A percentile compares a stretch with the other conserved stretches of the same genome.
Conservation (phyloP, 2,797 vertebrate genomes). For the Hipposideros larvatus region DNA sequence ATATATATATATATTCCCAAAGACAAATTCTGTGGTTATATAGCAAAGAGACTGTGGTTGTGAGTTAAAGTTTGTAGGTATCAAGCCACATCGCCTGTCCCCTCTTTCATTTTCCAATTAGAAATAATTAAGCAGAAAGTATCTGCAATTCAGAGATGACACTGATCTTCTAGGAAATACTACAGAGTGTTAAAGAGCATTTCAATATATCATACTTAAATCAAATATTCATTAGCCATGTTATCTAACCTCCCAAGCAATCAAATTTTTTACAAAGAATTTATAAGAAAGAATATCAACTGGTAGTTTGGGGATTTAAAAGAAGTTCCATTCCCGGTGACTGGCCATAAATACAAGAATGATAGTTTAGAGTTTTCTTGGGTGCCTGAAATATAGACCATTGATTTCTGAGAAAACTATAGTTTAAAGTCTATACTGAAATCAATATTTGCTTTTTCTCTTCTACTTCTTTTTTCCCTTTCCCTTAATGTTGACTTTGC, state of each 20-base stretch:
- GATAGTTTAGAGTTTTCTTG: neutral
- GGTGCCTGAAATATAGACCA: neutral
- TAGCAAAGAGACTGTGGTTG: neutral
- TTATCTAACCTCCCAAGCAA: constrained; percentile 33
- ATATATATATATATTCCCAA: constrained; percentile 12
- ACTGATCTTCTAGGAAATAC: neutral
- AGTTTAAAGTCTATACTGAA: constrained; percentile 9
- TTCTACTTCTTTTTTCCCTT: constrained; percentile 34
- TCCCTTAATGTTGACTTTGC: constrained; percentile 45
- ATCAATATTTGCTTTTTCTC: constrained; percentile 26
- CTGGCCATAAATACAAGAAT: neutral
- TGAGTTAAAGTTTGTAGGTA: neutral
- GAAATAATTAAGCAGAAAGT: constrained; percentile 41
- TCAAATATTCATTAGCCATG: constrained; percentile 12
- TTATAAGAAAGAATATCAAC: neutral
- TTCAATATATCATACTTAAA: constrained; percentile 34
- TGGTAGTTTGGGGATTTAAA: neutral
- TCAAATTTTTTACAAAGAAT: neutral
- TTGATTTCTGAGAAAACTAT: neutral
- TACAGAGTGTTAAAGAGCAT: neutral
- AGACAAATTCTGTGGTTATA: neutral
- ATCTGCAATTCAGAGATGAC: constrained; percentile 22
- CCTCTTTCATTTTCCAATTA: neutral
- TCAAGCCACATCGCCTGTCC: too few relatives aligned
- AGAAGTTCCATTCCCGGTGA: neutral